Evolutionary conservation across 2,797 vertebrate species (phyloP).

Genomic region (Mastacembelus armatus): DNA sequence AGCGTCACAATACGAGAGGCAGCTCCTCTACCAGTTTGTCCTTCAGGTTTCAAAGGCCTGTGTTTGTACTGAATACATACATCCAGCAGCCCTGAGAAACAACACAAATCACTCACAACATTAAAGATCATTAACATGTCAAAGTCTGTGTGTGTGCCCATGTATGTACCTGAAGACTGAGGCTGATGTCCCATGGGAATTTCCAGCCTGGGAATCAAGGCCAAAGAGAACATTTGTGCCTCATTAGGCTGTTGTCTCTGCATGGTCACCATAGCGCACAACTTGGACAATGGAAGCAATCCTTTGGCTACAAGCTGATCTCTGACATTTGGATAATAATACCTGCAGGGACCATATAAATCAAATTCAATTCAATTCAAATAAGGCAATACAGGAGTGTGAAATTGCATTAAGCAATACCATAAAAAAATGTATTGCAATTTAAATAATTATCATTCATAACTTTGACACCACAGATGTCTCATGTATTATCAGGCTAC

Average conservation of each 20-base stretch:
- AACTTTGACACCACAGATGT: too few species aligned
- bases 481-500: too few species aligned
- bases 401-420: too few species aligned
- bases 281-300: slow-evolving; percentile 90
- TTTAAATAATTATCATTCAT: too few species aligned
- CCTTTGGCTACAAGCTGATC: slow-evolving; percentile 95
- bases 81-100: slow-evolving; percentile 87
- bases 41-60: slow-evolving; percentile 71
- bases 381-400: too few species aligned
- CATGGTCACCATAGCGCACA: slow-evolving; percentile 94
- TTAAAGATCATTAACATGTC: not conserved
- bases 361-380: too few species aligned
- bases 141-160: not conserved
- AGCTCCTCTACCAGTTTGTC: slow-evolving; percentile 62
- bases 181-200: slow-evolving; percentile 66
- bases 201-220: slow-evolving; percentile 85
- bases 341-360: slow-evolving; percentile 80
- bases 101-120: slow-evolving; percentile 1
- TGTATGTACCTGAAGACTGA: slow-evolving; percentile 85
- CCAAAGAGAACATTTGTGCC: slow-evolving; percentile 90
- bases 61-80: slow-evolving; percentile 89
- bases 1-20: slow-evolving; percentile 84
- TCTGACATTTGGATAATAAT: slow-evolving; percentile 97
- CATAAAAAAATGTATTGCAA: too few species aligned
- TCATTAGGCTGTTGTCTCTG: slow-evolving; percentile 85